Conservation (phyloP, 2,888 invertebrate genomes). For the Embidobia sp. region DNA sequence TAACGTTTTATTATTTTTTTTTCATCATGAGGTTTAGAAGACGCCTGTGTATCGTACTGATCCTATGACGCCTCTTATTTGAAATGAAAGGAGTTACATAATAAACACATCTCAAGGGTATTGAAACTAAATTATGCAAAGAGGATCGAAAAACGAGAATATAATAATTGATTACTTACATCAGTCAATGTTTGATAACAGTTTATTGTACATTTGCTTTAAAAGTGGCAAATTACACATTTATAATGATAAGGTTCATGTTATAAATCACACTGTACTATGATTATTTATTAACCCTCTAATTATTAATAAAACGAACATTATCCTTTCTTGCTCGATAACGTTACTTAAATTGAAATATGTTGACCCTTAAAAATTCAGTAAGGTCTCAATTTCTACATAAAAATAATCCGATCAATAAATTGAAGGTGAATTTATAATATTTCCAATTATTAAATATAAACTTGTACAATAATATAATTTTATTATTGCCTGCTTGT, state of each 20-base stretch:
- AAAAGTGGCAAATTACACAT: constrained; percentile 30
- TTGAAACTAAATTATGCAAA: constrained; percentile 40
- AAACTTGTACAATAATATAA: no score
- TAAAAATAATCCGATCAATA: no score
- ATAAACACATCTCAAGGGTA: constrained; percentile 41
- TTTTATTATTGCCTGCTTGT: no score
- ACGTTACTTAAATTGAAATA: constrained; percentile 21
- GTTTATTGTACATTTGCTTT: constrained; percentile 28
- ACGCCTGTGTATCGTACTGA: no score
- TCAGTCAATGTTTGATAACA: constrained; percentile 40
- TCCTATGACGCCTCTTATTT: no score
- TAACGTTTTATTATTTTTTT: no score
- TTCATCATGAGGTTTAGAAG: no score
- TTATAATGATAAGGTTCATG: constrained; percentile 36
- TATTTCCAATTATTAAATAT: no score
- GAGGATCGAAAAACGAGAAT: constrained; percentile 31
- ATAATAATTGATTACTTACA: constrained; percentile 53
- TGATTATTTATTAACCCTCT: constrained; percentile 48
- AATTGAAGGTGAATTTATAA: no score
- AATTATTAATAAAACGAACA: no score
- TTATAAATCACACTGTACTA: constrained; percentile 25
- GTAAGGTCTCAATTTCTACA: no score
- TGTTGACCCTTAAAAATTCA: no score
- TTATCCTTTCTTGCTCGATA: constrained; percentile 24
- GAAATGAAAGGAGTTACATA: constrained; percentile 21